A percentile compares a stretch with the other conserved stretches of the same genome.
These are phyloP conservation scores for Hypothenemus hampei DNA, from an alignment of 1,140 invertebrate species.

Conservation along the genomic window DNA sequence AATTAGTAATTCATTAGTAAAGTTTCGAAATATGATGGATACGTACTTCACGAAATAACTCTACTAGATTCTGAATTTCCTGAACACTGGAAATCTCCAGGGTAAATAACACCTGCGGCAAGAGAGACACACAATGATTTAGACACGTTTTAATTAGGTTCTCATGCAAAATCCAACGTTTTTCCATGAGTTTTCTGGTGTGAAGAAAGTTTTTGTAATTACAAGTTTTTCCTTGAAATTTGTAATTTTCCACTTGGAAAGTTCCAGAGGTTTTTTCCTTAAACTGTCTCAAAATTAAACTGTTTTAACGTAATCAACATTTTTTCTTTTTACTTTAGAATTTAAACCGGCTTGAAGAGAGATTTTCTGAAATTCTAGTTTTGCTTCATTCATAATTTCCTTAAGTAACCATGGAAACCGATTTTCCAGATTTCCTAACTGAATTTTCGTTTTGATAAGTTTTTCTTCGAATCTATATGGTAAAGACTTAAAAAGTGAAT, in stretches of 20 bases:
- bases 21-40: background rate
- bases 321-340: conserved; percentile 14
- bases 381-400: conserved; percentile 30
- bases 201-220: conserved; percentile 54
- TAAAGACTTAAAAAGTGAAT: background rate
- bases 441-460: conserved; percentile 29
- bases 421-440: conserved; percentile 20
- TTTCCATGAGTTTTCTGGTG: conserved; percentile 52
- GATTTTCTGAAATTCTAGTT: conserved; percentile 25
- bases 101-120: conserved; percentile 44
- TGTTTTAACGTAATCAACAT: background rate
- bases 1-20: background rate
- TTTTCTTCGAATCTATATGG: conserved; percentile 23
- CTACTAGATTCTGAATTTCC: conserved; percentile 50
- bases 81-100: conserved; percentile 43
- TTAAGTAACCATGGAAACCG: conserved; percentile 24
- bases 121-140: conserved; percentile 49
- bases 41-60: conserved; percentile 38
- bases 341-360: conserved; percentile 30
- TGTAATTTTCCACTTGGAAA: conserved; percentile 42
- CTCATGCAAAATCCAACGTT: conserved; percentile 54
- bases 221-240: conserved; percentile 53
- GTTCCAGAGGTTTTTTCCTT: conserved; percentile 17
- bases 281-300: conserved; percentile 6
- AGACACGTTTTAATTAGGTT: conserved; percentile 56